These are phyloP conservation scores for Chouioia cunea DNA, from an alignment of 2,888 invertebrate species.

Conservation along the genomic window DNA sequence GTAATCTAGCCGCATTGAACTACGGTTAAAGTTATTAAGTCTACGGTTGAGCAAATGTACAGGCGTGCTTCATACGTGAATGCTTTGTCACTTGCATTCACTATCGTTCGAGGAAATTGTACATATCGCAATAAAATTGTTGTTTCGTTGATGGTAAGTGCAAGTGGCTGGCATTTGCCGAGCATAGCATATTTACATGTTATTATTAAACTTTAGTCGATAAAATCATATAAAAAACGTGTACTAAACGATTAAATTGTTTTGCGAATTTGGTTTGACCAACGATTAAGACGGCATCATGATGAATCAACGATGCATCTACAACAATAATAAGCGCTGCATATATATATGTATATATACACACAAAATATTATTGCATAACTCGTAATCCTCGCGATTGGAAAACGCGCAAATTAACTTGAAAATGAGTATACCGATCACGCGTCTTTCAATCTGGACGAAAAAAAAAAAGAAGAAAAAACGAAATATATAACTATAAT, in stretches of 20 bases:
- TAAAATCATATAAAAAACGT: constrained; percentile 24
- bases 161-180: constrained; percentile 50
- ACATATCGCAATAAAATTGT: constrained; percentile 21
- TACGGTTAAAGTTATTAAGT: constrained; percentile 46
- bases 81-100: constrained; percentile 48
- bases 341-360: constrained; percentile 29
- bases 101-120: constrained; percentile 18
- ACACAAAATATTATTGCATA: constrained; percentile 38
- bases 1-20: constrained; percentile 38
- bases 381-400: constrained; percentile 10
- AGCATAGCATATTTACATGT: constrained; percentile 55
- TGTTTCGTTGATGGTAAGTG: constrained; percentile 17
- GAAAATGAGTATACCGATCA: constrained; percentile 10
- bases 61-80: constrained; percentile 48
- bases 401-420: constrained; percentile 21
- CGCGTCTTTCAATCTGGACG: constrained; percentile 9
- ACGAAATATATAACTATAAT: too few relatives aligned
- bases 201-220: constrained; percentile 31
- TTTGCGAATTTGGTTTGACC: constrained; percentile 15
- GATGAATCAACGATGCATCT: constrained; percentile 40
- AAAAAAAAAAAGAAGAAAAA: constrained; percentile 3
- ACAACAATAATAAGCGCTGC: constrained; percentile 43
- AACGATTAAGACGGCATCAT: constrained; percentile 24
- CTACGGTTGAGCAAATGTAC: constrained; percentile 51
- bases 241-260: constrained; percentile 21